Evolutionary conservation across 2,797 vertebrate species (phyloP), one percentile per base, ranked within the genome.

Genomic region (Astyanax mexicanus): DNA sequence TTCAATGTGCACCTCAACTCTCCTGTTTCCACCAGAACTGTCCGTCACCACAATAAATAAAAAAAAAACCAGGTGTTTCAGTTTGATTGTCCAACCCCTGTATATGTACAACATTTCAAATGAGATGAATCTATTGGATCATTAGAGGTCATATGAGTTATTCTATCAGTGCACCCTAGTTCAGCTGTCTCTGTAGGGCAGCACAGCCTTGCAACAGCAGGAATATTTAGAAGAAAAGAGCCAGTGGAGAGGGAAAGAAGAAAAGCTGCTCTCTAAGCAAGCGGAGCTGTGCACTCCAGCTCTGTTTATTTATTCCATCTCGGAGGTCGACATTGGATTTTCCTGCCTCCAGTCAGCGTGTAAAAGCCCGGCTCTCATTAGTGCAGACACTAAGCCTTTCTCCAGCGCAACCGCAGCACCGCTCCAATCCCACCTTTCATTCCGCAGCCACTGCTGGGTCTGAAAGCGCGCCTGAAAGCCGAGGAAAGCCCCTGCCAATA

Each of bases 371-470:
- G n/a, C 74, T 58, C 81, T 80, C 4, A 69, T 79, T 88, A 78
- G 83, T 37, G 57, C 25, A 72, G 67, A 25, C 37, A 44, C 79
- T 80, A 27, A 88, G 54, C 77, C 69, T 65, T 83, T 60, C 81
- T 21, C 72, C 69, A 64, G 42, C 75, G 64, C 80, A 42, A 75
- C 47, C 71, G 69, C 52, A 57, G 77, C 75, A 71, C 68, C 80
- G 61, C 84, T 69, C 64, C 78, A 81, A 85, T 82, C 79, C 83
- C 82, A 83, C 69, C 80, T 84, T 81, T 80, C 79, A 78, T 77
- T 81, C 77, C 47, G 61, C 40, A 29, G 67, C 5, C 54, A 44
- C 72, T 1, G 4, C 44, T 57, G 61, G 75, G 40, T 75, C 74
- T 72, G 74, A 61, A 80, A 57, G 68, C 71, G 27, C 71, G 29